A percentile compares a stretch with the other conserved stretches of the same genome.
phyloP scores from a whole-genome alignment of 2,113 vertebrate genomes.

The Ceyx cyanopectus region DNA sequence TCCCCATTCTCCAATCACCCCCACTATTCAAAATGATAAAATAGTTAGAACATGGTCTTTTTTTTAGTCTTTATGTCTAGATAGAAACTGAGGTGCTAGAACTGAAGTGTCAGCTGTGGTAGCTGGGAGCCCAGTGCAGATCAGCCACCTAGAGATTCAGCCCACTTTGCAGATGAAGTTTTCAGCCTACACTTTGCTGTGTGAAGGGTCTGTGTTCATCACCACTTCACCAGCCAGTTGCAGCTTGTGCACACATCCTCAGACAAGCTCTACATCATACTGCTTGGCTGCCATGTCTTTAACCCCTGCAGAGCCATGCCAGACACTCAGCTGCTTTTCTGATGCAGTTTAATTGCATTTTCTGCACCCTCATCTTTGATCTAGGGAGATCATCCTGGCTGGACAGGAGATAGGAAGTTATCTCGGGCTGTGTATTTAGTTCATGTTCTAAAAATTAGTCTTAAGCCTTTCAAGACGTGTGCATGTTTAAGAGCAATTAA shows the following conservation, averaged over 20 bases:
- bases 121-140: background rate
- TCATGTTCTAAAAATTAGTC: background rate
- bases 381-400: background rate
- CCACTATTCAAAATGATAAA: background rate
- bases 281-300: background rate
- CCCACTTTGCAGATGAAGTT: background rate
- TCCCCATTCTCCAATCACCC: background rate
- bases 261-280: background rate
- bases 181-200: background rate
- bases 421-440: background rate
- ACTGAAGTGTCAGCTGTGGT: background rate
- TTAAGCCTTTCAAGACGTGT: background rate
- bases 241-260: background rate
- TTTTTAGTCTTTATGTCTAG: background rate
- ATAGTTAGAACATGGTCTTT: background rate
- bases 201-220: background rate
- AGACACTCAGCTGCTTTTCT: background rate
- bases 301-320: background rate
- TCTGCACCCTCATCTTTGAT: constrained; percentile 23
- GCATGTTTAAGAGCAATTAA: background rate
- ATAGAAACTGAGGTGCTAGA: background rate
- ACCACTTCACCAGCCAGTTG: background rate
- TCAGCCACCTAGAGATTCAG: background rate
- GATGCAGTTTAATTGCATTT: background rate
- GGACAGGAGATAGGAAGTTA: constrained; percentile 9